These are phyloP conservation scores for Polymixis flavicincta DNA, from an alignment of 2,888 invertebrate species.

Conservation along the genomic window DNA sequence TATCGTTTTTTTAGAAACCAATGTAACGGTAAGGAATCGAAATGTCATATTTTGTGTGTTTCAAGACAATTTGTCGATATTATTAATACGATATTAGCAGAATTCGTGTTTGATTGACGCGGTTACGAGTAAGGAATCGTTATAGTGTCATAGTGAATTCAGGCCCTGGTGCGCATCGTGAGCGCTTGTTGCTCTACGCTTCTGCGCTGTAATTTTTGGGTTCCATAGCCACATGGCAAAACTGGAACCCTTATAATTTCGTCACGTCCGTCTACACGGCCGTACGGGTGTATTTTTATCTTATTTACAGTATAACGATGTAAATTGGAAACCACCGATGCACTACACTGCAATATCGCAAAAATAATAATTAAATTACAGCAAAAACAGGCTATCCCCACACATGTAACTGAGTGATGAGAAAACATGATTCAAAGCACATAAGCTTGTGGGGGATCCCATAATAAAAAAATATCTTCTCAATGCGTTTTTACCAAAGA, in stretches of 20 bases:
- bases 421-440: neutral
- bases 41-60: no score
- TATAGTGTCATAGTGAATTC: no score
- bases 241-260: neutral
- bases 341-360: neutral
- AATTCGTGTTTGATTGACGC: no score
- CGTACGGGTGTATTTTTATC: neutral
- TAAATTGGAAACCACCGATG: neutral
- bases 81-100: no score
- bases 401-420: neutral
- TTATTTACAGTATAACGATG: no score
- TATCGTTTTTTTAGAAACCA: no score
- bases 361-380: neutral
- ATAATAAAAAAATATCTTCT: no score
- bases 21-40: no score
- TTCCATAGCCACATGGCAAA: neutral
- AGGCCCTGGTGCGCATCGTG: conserved; percentile 9
- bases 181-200: neutral
- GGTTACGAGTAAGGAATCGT: no score
- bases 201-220: neutral
- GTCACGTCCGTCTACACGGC: neutral
- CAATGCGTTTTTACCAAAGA: no score
- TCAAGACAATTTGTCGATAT: no score
- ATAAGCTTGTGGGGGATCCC: neutral
- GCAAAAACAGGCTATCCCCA: neutral